phyloP scores from a whole-genome alignment of 2,797 vertebrate species.

The Dendrocincla fuliginosa region DNA sequence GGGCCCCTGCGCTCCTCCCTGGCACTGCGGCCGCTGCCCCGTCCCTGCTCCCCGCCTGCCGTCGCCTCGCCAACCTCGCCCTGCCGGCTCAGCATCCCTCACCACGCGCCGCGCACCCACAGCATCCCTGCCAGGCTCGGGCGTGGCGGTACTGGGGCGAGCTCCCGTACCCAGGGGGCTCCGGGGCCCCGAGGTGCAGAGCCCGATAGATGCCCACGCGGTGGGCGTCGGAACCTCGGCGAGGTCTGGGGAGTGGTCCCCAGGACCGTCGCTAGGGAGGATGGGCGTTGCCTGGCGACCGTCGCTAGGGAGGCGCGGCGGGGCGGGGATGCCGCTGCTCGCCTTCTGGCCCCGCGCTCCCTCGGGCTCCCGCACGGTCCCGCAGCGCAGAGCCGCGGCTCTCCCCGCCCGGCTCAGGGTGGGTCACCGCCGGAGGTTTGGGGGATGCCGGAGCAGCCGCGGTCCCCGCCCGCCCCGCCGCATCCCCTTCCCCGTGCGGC shows the following conservation, averaged over 20 bases:
- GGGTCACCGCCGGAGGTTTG: too few relatives aligned
- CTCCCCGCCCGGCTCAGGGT: not conserved
- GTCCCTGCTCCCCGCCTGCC: not conserved
- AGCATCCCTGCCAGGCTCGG: not conserved
- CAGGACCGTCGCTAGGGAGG: not conserved
- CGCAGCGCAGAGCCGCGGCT: not conserved
- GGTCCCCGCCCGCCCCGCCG: too few relatives aligned
- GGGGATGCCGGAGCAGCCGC: not conserved
- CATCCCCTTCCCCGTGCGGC: not conserved
- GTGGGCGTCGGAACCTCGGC: not conserved
- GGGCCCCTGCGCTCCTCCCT: not conserved
- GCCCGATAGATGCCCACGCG: not conserved
- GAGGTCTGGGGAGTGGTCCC: constrained; percentile 29
- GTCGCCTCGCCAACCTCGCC: not conserved
- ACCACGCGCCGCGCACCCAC: fast-evolving
- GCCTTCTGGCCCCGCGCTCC: not conserved
- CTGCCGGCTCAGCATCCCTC: not conserved
- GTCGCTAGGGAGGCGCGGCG: constrained; percentile 61
- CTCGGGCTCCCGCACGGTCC: not conserved
- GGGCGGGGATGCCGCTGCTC: not conserved
- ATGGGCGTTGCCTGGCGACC: constrained; percentile 61
- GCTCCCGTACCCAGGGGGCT: fast-evolving
- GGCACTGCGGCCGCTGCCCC: not conserved
- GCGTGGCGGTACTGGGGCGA: fast-evolving
- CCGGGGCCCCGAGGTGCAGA: not conserved